A percentile compares a stretch with the other conserved stretches of the same genome.
These are phyloP conservation scores for Amblyopsis hoosieri DNA, from an alignment of 2,797 vertebrate genomes.

Conservation along the genomic window DNA sequence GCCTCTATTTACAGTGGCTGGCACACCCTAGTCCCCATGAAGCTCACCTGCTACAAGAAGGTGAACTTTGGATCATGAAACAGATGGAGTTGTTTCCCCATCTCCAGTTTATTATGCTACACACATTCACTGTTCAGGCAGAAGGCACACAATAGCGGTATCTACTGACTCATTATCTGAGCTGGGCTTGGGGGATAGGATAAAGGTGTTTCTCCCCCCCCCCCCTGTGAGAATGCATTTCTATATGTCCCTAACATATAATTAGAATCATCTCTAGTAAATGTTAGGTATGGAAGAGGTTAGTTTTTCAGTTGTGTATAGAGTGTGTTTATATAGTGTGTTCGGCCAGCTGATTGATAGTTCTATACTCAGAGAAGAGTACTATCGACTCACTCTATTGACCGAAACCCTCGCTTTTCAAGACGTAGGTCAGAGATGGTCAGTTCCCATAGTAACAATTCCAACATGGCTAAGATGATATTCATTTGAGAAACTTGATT, in stretches of 20 bases:
- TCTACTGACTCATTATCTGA: conserved; percentile 9
- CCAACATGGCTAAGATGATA: conserved; percentile 59
- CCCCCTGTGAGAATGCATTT: background rate
- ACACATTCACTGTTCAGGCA: conserved; percentile 26
- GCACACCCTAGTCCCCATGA: conserved; percentile 31
- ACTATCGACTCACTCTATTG: conserved; percentile 46
- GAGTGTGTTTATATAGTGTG: too few relatives aligned
- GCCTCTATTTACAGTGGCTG: conserved; percentile 47
- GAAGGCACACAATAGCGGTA: conserved; percentile 6
- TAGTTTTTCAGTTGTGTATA: background rate
- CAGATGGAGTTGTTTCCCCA: conserved; percentile 41
- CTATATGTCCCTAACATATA: background rate
- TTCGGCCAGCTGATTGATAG: background rate
- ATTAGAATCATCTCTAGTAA: background rate
- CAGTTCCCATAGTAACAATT: conserved; percentile 71
- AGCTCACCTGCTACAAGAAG: conserved; percentile 41
- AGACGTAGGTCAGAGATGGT: conserved; percentile 53
- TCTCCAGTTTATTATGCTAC: conserved; percentile 34
- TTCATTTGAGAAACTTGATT: conserved; percentile 28
- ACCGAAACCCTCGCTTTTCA: conserved; percentile 55
- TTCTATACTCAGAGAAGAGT: conserved; percentile 18
- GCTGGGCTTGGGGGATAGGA: conserved; percentile 2
- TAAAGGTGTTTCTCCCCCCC: background rate
- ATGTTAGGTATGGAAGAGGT: background rate
- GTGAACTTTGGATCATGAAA: conserved; percentile 62